Base-by-base conservation (phyloP, 2,113 vertebrate species). In the Origma solitaria region DNA sequence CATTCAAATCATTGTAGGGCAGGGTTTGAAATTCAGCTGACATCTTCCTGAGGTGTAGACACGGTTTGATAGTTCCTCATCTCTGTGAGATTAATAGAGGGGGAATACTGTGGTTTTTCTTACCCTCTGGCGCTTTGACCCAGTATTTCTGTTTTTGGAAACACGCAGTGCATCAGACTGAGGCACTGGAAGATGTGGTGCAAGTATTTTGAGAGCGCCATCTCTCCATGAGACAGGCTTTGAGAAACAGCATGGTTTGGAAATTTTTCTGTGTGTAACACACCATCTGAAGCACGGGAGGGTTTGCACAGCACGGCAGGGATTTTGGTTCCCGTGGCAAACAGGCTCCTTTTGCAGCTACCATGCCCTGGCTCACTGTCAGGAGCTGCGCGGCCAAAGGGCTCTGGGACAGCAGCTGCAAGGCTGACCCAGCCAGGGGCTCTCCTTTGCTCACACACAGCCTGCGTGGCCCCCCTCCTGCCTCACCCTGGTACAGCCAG, bases 261-360 rank as follows among this genome's bases (percentile, higher is more conserved):
- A 64, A 60, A 38, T 8, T 9, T 42, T 14, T 70, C 25, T 69
- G 44, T 19, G 37, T 22, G 0, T 27, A 66, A 3, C 16, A 24
- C 15, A 11, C 4, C 6, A 1, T 22, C 17, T 44, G 65, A 77
- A 20, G 33, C 49, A 27, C 0, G 33, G 7, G 3, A 75, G n/a
- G 15, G 24, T 53, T 56, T 68, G 28, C 28, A 44, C 18, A 30
- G n/a, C 31, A 8, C 0, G 33, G 19, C 66, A 16, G 35, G 25
- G 10, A 4, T 23, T 80, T 77, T 30, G 8, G 11, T 25, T 33
- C 8, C 1, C 8, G 4, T 24, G 49, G 7, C 56, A n/a, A 60
- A 49, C 8, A 85, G 16, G 5, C 9, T 86, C 7, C 37, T 61
- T 60, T 38, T 15, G 45, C 53, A 83, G 37, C 24, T 65, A 2